Evolutionary conservation across 2,113 vertebrate species (phyloP).

Genomic region (Grantiella picta): DNA sequence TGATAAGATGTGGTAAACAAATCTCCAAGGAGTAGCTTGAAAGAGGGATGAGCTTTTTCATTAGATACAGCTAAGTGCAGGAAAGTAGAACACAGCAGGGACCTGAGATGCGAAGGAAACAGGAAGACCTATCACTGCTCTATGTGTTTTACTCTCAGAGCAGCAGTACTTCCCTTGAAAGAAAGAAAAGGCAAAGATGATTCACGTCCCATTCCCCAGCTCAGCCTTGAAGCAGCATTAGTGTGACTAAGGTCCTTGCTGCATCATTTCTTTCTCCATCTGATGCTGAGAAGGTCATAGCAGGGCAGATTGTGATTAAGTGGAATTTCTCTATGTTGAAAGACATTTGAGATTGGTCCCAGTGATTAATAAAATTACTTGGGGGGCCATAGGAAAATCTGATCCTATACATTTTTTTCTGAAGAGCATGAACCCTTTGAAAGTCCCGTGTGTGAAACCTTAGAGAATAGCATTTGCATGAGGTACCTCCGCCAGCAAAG

Average conservation of each 20-base stretch:
- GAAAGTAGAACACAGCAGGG: not conserved
- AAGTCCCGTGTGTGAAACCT: not conserved
- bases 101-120: not conserved
- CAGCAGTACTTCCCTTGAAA: constrained; percentile 36
- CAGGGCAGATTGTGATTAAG: constrained; percentile 44
- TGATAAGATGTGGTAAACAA: not conserved
- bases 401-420: constrained; percentile 29
- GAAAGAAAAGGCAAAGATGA: constrained; percentile 56
- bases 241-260: constrained; percentile 38
- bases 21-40: not conserved
- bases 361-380: constrained; percentile 42
- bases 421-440: not conserved
- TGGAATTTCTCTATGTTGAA: constrained; percentile 52
- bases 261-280: constrained; percentile 42
- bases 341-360: constrained; percentile 2
- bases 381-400: constrained; percentile 31
- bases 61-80: not conserved
- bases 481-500: not conserved
- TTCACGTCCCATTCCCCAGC: constrained; percentile 22
- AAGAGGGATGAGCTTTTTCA: not conserved
- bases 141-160: not conserved
- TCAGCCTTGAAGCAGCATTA: not conserved
- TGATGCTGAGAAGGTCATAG: constrained; percentile 17
- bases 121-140: not conserved
- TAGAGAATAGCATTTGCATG: constrained; percentile 7